phyloP scores from a whole-genome alignment of 37 sponge, comb jelly and placozoan species.

The Mnemiopsis leidyi region DNA sequence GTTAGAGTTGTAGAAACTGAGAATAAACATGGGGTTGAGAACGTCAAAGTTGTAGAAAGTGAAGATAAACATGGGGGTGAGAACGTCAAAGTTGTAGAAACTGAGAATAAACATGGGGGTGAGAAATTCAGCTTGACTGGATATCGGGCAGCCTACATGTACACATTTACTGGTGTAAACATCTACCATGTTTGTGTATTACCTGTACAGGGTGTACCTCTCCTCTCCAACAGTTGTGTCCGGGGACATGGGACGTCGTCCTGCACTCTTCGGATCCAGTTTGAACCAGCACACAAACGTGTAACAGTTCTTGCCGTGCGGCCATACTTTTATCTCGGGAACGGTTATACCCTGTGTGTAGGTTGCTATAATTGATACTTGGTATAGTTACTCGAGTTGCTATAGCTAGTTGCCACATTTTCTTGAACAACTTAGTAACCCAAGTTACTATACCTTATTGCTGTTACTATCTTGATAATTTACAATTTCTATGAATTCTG shows the following conservation, averaged over 20 bases:
- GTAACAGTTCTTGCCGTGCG: constrained; percentile 64
- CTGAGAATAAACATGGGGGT: constrained; percentile 64
- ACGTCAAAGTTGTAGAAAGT: constrained; percentile 75
- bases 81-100: constrained; percentile 71
- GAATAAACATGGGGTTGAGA: not conserved
- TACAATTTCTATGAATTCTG: too few species aligned
- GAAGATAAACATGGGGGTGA: not conserved
- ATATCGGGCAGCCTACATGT: too few species aligned
- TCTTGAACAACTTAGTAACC: too few species aligned
- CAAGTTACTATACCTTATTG: too few species aligned
- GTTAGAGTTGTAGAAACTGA: constrained; percentile 76
- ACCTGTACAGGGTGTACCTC: constrained; percentile 60
- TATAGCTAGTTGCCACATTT: too few species aligned
- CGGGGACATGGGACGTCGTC: constrained; percentile 47
- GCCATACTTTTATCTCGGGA: constrained; percentile 54
- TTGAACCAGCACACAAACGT: constrained; percentile 65
- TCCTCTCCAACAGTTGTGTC: not conserved
- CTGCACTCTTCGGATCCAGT: constrained; percentile 15
- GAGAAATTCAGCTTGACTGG: not conserved
- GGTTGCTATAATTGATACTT: too few species aligned
- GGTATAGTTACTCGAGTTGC: too few species aligned
- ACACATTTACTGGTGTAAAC: too few species aligned
- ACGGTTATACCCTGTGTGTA: constrained; percentile 49
- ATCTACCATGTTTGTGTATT: too few species aligned
- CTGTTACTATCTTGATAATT: too few species aligned